Base-by-base conservation (phyloP, 1,140 invertebrate species). In the Ephestia elutella region DNA sequence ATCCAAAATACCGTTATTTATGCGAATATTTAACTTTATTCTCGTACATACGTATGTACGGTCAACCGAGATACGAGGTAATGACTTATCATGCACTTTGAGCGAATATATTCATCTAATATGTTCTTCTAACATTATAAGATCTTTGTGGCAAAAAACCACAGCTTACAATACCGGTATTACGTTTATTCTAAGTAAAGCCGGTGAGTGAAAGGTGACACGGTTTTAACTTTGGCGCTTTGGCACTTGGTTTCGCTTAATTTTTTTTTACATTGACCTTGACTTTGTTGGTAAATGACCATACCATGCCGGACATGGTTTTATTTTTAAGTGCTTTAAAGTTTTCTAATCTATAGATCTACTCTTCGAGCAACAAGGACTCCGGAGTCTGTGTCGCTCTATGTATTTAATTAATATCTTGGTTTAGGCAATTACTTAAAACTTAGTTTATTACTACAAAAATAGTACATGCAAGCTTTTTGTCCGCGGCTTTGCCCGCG, bases 191-290 rank as follows among this genome's bases (percentile, higher is more conserved):
- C 49, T 60, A 35, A 25, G 57, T 59, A 57, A 69, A 51, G 28
- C 20, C n/a, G 38, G 30, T 32, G 30, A 68, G 77, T 82, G 79
- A 83, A 83, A 81, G 80, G 80, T 77, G 54, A 25, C 19, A 28
- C 50, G 59, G 57, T 59, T 54, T 35, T 48, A 35, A 56, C 57
- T 63, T 65, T 59, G n/a, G n/a, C n/a, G 53, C 58, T 49, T 54
- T 15, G 57, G 28, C 55, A 56, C 50, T 57, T 53, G 57, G 32
- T 19, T 53, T 38, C 59, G 49, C 57, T 58, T 60, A 66, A 56
- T 65, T 65, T 63, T 69, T 65, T 63, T 69, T 44, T 9, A 60
- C 51, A 49, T 62, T 70, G 62, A 59, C 70, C 65, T 75, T 75
- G 70, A 66, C 20, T 65, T 66, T 64, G 62, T 67, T 56, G 19